Evolutionary conservation across 2,113 vertebrate genomes (phyloP), one percentile per base, ranked within the genome.

Genomic region (Scophthalmus maximus): DNA sequence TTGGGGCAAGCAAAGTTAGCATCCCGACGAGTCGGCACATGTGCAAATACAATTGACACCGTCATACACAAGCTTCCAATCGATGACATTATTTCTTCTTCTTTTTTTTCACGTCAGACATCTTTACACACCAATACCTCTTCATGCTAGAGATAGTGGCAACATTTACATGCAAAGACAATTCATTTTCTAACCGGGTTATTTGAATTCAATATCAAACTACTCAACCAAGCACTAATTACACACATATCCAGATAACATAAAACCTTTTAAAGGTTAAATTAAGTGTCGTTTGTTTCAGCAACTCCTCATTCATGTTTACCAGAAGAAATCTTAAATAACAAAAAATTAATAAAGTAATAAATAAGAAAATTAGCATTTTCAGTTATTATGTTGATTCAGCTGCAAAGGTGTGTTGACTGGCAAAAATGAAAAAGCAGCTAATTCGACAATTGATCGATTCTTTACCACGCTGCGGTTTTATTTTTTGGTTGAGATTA

Each of bases 121-220:
- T n/a, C n/a, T n/a, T n/a, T n/a, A n/a, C n/a, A n/a, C n/a, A 11
- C 15, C 15, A 18, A 27, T 6, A 50, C 18, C 9, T 22, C 30
- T 25, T 53, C 85, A 87, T 87, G 85, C 82, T 72, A n/a, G 34
- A 46, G 66, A 77, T 68, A 84, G 79, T 61, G 18, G 18, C 23
- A 42, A 14, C 6, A 6, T 25, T 52, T 2, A 50, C 76, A 82
- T 82, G 82, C 82, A 82, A n/a, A 62, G 8, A 38, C 29, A 44
- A 32, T 0, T 20, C 22, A 5, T 30, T 8, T 38, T 52, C 20
- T 10, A 30, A 40, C 1, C 10, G 25, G 22, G 20, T 49, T 6
- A 59, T 17, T 6, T 7, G 23, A 30, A n/a, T 14, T 20, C 6
- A 11, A 12, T 17, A 40, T 40, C 14, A 15, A 15, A 17, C 36